Evolutionary conservation across 2,888 invertebrate species (phyloP).

Genomic region (Ichneumon xanthorius): DNA sequence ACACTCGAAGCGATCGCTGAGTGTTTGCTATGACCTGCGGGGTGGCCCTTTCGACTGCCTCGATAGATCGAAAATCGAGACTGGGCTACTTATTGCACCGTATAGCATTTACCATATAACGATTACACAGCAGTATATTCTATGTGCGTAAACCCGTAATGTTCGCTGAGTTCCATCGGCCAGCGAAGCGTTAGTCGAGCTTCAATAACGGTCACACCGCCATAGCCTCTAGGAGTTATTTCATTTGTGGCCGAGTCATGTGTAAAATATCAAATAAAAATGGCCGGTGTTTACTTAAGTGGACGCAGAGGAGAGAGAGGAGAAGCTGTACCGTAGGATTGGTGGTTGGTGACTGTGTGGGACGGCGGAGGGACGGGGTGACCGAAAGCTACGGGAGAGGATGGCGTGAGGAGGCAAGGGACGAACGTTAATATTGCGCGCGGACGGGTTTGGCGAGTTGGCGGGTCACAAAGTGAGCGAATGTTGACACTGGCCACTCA

Average conservation of each 20-base stretch:
- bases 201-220: conserved; percentile 66
- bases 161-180: neutral
- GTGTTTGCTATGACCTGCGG: conserved; percentile 65
- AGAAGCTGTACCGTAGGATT: conserved; percentile 23
- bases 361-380: conserved; percentile 33
- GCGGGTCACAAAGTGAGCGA: conserved; percentile 83
- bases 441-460: conserved; percentile 80
- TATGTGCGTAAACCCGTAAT: conserved; percentile 25
- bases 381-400: conserved; percentile 18
- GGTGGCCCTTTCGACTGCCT: conserved; percentile 19
- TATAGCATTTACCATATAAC: neutral
- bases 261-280: conserved; percentile 82
- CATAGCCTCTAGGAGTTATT: conserved; percentile 73
- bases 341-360: conserved; percentile 41
- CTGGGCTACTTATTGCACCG: conserved; percentile 22
- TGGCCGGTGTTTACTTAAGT: conserved; percentile 81
- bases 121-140: conserved; percentile 1
- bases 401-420: conserved; percentile 71
- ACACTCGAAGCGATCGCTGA: conserved; percentile 57
- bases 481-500: conserved; percentile 83
- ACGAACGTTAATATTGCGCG: conserved; percentile 82
- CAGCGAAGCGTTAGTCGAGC: conserved; percentile 13
- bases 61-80: conserved; percentile 24
- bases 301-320: conserved; percentile 27
- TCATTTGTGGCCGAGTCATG: conserved; percentile 79